Percentiles rank a stretch among this genome's conserved stretches.
Conservation (phyloP, 2,113 vertebrate genomes). For the Leptodactylus fuscus region DNA sequence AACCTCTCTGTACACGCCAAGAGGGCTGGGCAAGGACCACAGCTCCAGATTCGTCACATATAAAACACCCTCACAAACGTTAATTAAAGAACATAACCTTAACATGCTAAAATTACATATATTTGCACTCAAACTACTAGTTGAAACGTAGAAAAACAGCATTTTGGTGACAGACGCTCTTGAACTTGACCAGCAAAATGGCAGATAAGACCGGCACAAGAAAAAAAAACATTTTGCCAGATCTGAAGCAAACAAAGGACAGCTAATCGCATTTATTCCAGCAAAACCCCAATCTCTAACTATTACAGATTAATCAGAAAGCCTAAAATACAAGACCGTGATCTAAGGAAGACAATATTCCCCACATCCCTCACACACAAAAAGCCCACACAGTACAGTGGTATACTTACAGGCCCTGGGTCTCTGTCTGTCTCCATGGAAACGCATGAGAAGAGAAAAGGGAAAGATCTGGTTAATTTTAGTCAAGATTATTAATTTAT, state of each 20-base stretch:
- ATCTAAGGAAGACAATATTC: background rate
- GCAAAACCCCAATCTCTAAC: background rate
- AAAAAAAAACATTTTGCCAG: background rate
- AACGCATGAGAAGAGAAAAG: constrained; percentile 60
- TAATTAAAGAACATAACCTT: too few relatives aligned
- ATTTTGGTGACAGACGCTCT: background rate
- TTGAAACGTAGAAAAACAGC: background rate
- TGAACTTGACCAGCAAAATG: background rate
- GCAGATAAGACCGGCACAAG: background rate
- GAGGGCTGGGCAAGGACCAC: too few relatives aligned
- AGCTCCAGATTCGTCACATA: too few relatives aligned
- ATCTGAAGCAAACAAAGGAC: background rate
- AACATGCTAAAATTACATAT: too few relatives aligned
- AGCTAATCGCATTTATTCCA: background rate
- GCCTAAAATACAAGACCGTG: background rate
- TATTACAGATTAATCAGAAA: background rate
- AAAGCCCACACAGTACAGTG: constrained; percentile 24
- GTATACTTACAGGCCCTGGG: constrained; percentile 72
- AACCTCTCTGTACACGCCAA: too few relatives aligned
- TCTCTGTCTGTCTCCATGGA: constrained; percentile 71
- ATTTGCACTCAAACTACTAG: too few relatives aligned
- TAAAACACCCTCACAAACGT: too few relatives aligned
- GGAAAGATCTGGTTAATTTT: constrained; percentile 59
- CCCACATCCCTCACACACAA: constrained; percentile 10
- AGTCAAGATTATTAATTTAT: constrained; percentile 57